These are phyloP conservation scores for Lycaena phlaeas DNA, from an alignment of 2,888 invertebrate genomes.

Conservation along the genomic window DNA sequence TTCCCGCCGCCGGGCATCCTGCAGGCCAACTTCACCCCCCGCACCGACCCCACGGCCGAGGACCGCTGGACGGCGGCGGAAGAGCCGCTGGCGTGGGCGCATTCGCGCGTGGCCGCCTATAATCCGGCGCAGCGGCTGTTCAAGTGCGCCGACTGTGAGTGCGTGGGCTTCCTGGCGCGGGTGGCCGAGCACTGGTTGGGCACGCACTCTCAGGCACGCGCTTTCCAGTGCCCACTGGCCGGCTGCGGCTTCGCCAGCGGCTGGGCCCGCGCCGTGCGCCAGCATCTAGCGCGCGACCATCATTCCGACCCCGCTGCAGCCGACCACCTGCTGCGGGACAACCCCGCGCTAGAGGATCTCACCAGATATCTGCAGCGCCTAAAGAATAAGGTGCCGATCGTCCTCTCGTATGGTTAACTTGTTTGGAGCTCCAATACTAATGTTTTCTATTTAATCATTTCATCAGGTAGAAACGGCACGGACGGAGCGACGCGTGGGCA, in stretches of 20 bases:
- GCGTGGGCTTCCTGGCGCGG: constrained; percentile 80
- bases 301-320: constrained; percentile 77
- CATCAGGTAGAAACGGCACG: constrained; percentile 60
- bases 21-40: constrained; percentile 71
- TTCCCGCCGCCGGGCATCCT: constrained; percentile 78
- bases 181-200: constrained; percentile 86
- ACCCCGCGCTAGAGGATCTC: constrained; percentile 82
- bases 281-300: constrained; percentile 82
- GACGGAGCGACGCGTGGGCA: constrained; percentile 33
- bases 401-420: neutral
- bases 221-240: constrained; percentile 78
- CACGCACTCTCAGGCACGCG: constrained; percentile 76
- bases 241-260: constrained; percentile 83
- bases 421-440: too few relatives aligned
- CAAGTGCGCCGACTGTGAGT: constrained; percentile 83
- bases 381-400: constrained; percentile 73
- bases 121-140: constrained; percentile 83
- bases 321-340: constrained; percentile 78
- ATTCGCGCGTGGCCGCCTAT: constrained; percentile 86
- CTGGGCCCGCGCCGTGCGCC: constrained; percentile 82
- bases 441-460: neutral
- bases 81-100: constrained; percentile 81
- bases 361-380: constrained; percentile 79
- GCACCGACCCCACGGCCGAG: constrained; percentile 61
- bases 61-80: constrained; percentile 80